phyloP scores from a whole-genome alignment of 2,113 vertebrate species.

The Mellivora capensis region DNA sequence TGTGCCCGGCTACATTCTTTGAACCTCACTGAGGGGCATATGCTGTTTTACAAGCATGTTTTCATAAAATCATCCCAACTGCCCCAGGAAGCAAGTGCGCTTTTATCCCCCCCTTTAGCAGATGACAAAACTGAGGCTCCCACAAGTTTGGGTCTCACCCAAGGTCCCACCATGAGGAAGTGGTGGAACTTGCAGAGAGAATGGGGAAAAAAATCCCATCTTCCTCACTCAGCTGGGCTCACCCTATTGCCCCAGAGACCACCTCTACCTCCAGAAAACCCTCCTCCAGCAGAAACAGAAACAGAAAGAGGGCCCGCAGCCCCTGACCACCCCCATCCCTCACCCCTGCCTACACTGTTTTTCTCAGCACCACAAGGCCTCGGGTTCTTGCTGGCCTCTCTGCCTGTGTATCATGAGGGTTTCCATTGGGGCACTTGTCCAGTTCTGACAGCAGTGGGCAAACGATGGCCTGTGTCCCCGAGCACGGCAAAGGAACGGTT shows the following conservation, averaged over 20 bases:
- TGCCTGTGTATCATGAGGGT: background rate
- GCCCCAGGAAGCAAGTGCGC: background rate
- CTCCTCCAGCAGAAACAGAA: background rate
- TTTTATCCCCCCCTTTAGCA: background rate
- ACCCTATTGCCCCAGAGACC: background rate
- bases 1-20: background rate
- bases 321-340: background rate
- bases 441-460: background rate
- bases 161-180: background rate
- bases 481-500: background rate
- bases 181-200: background rate
- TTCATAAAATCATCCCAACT: background rate
- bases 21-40: background rate
- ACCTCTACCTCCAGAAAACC: background rate
- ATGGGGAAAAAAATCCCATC: background rate
- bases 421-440: background rate
- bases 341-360: background rate
- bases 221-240: background rate
- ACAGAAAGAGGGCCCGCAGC: background rate
- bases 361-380: background rate
- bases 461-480: rapidly evolving
- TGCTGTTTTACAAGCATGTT: background rate
- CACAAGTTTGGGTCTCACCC: background rate
- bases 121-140: background rate
- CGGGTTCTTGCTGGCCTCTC: background rate